A percentile compares a stretch with the other conserved stretches of the same genome.
phyloP scores from a whole-genome alignment of 2,888 invertebrate genomes.

The Amphiduros pacificus region DNA sequence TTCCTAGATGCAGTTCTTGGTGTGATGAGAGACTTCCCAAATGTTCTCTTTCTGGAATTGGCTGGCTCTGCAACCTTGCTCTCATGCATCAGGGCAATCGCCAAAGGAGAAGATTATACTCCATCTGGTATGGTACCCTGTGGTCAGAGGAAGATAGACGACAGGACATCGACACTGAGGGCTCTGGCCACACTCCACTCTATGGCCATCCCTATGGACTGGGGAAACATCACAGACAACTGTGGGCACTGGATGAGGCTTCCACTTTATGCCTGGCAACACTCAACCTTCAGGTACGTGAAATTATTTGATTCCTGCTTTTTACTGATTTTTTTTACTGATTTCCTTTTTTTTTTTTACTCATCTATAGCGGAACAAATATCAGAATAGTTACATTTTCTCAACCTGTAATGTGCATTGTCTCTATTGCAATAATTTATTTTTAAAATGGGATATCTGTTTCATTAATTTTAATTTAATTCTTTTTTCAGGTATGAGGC shows the following conservation, averaged over 20 bases:
- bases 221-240: conserved; percentile 10
- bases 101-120: conserved; percentile 1
- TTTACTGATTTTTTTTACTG: no score
- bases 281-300: conserved; percentile 17
- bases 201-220: conserved; percentile 11
- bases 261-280: conserved; percentile 22
- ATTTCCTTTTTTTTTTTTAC: no score
- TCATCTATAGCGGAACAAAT: no score
- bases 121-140: conserved; percentile 9
- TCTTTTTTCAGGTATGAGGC: conserved; percentile 19
- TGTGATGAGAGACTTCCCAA: conserved; percentile 17
- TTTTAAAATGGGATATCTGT: no score
- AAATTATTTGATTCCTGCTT: no score
- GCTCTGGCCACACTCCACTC: conserved; percentile 13
- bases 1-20: conserved; percentile 15
- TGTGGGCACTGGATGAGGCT: conserved; percentile 15
- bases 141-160: conserved; percentile 11
- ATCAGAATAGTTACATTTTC: no score
- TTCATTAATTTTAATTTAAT: no score
- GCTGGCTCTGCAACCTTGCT: conserved; percentile 18
- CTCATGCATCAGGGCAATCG: conserved; percentile 13
- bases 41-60: conserved; percentile 18
- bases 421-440: no score
- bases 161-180: conserved; percentile 5
- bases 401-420: no score